A percentile compares a stretch with the other conserved stretches of the same genome.
Conservation (phyloP, 2,797 vertebrate species). For the Sciurus carolinensis region DNA sequence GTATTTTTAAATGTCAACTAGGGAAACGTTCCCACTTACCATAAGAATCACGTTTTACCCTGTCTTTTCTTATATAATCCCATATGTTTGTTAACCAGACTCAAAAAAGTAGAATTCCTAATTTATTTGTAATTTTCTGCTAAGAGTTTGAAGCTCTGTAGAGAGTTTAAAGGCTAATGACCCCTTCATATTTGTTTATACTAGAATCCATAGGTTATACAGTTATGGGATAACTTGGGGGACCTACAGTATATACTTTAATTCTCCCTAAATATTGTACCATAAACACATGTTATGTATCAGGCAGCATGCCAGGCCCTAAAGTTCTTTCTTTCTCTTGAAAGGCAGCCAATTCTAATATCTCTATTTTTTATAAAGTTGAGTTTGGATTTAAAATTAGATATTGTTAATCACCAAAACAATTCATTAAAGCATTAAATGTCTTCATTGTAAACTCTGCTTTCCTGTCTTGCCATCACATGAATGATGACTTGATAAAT, state of each 20-base stretch:
- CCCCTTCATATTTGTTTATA: constrained; percentile 6
- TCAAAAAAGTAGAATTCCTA: constrained; percentile 36
- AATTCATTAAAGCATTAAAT: constrained; percentile 58
- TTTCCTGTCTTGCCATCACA: constrained; percentile 36
- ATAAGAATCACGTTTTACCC: constrained; percentile 49
- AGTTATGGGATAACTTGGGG: background rate
- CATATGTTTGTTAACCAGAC: constrained; percentile 50
- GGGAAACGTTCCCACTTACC: constrained; percentile 63
- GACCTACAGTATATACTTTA: background rate
- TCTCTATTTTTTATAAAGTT: constrained; percentile 40
- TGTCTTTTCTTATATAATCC: constrained; percentile 58
- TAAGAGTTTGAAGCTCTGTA: constrained; percentile 3
- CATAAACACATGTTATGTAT: background rate
- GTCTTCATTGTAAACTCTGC: background rate
- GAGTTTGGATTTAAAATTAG: constrained; percentile 61
- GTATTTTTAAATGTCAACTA: constrained; percentile 80
- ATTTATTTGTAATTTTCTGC: constrained; percentile 39
- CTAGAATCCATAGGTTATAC: background rate
- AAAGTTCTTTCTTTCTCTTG: constrained; percentile 34
- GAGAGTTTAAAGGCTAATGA: background rate
- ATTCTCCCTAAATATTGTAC: background rate
- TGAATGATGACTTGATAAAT: constrained; percentile 42
- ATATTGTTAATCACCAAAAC: constrained; percentile 61
- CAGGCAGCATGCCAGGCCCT: background rate
- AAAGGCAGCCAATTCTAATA: constrained; percentile 64